phyloP scores from a whole-genome alignment of 2,888 invertebrate species.

The Dendrolimus houi region DNA sequence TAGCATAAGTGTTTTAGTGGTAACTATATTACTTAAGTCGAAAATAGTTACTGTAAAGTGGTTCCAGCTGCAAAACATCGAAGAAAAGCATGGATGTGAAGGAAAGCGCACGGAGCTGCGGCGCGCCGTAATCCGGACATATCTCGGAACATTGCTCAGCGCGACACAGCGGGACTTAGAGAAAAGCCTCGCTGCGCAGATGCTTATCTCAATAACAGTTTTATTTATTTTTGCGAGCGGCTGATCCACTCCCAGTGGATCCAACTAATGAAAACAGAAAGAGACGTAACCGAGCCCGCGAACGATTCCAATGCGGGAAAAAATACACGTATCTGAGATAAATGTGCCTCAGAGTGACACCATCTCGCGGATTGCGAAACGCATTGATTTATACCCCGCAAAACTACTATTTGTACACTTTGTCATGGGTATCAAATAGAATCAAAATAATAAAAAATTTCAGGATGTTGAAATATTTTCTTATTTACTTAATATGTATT shows the following conservation, averaged over 20 bases:
- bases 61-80: slow-evolving; percentile 61
- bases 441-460: too few species aligned
- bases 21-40: too few species aligned
- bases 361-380: slow-evolving; percentile 4
- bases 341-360: slow-evolving; percentile 18
- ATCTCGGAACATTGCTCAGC: slow-evolving; percentile 72
- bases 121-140: slow-evolving; percentile 65
- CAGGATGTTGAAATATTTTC: too few species aligned
- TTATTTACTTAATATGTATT: too few species aligned
- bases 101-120: slow-evolving; percentile 43
- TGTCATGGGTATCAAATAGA: too few species aligned
- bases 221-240: slow-evolving; percentile 73
- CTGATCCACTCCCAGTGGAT: slow-evolving; percentile 66
- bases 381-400: slow-evolving; percentile 8
- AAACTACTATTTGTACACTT: slow-evolving; percentile 18
- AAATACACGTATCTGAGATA: slow-evolving; percentile 19
- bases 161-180: slow-evolving; percentile 73
- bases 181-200: slow-evolving; percentile 69
- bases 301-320: slow-evolving; percentile 16
- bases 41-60: slow-evolving; percentile 30
- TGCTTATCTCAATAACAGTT: slow-evolving; percentile 76
- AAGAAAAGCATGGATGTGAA: slow-evolving; percentile 54
- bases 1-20: too few species aligned
- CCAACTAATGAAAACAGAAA: slow-evolving; percentile 67
- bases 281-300: slow-evolving; percentile 34